These are phyloP conservation scores for Pterois miles DNA, from an alignment of 2,797 vertebrate species.

Conservation along the genomic window DNA sequence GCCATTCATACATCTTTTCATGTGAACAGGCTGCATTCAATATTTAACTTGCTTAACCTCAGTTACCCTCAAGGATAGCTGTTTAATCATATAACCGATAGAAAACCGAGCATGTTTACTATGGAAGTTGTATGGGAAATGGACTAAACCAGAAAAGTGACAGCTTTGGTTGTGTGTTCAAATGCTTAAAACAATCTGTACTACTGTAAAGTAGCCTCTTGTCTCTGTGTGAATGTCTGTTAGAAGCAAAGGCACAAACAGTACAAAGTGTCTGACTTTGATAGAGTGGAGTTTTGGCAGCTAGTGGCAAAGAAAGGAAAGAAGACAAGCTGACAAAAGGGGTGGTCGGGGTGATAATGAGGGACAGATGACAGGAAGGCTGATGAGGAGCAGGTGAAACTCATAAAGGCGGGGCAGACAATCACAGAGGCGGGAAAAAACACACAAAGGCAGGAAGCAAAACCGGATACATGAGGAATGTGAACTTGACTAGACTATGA, in stretches of 20 bases:
- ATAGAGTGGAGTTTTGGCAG: not conserved
- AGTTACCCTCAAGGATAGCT: not conserved
- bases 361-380: too few relatives aligned
- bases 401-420: too few relatives aligned
- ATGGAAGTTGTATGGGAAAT: not conserved
- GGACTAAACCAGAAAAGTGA: not conserved
- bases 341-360: too few relatives aligned
- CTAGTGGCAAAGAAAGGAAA: too few relatives aligned
- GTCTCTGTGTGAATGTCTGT: slow-evolving; percentile 7
- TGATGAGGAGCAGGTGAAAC: too few relatives aligned
- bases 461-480: too few relatives aligned
- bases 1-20: too few relatives aligned
- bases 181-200: not conserved
- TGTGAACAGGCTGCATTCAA: not conserved
- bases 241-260: not conserved
- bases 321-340: too few relatives aligned
- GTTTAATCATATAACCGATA: not conserved
- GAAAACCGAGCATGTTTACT: not conserved
- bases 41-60: not conserved
- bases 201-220: not conserved
- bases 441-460: too few relatives aligned
- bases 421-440: too few relatives aligned
- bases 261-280: not conserved
- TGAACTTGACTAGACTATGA: too few relatives aligned
- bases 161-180: not conserved